Evolutionary conservation across 2,113 vertebrate species (phyloP).

Genomic region (Percina caprodes): DNA sequence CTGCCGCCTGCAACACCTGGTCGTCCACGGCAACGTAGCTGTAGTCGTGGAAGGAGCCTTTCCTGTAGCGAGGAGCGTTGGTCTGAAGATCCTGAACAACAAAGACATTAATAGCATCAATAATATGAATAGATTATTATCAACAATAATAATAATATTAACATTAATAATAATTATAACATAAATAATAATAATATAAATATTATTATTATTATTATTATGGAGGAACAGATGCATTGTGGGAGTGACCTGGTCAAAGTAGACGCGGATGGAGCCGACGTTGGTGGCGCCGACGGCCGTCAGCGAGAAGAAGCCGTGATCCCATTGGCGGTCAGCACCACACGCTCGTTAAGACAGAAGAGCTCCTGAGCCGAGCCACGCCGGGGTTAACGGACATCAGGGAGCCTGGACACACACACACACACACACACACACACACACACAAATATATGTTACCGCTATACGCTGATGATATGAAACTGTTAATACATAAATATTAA

Average conservation of each 20-base stretch:
- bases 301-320: conserved; percentile 95
- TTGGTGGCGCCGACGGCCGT: conserved; percentile 98
- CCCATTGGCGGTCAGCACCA: conserved; percentile 94
- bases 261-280: conserved; percentile 96
- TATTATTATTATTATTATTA: no score
- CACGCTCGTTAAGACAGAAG: conserved; percentile 96
- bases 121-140: no score
- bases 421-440: no score
- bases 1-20: not conserved
- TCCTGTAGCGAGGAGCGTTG: conserved; percentile 91
- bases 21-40: conserved; percentile 81
- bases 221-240: no score
- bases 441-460: no score
- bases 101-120: no score
- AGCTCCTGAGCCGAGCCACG: conserved; percentile 95
- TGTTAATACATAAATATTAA: no score
- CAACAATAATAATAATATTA: no score
- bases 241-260: conserved; percentile 94
- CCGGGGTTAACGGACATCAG: conserved; percentile 97
- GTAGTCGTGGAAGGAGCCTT: conserved; percentile 94
- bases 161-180: no score
- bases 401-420: conserved; percentile 79
- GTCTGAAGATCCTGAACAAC: conserved; percentile 81
- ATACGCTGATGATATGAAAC: no score
- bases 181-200: no score